Evolutionary conservation across 2,888 invertebrate genomes (phyloP).

Genomic region (Escarpia spicata): DNA sequence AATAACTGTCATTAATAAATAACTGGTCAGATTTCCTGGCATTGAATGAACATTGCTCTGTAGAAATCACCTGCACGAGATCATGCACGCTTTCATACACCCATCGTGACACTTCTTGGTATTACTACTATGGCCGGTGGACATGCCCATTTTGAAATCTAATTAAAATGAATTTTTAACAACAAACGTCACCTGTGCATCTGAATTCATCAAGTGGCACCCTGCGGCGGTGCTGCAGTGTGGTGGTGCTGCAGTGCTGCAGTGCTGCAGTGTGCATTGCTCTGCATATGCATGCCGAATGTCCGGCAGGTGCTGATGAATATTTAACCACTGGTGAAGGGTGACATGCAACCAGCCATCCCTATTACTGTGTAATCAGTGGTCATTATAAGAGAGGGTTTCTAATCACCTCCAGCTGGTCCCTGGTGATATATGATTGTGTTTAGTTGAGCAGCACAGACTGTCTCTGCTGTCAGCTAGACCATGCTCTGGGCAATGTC

Average conservation of each 20-base stretch:
- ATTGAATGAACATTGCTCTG: neutral
- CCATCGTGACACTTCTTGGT: neutral
- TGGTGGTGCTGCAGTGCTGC: too few relatives aligned
- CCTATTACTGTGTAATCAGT: conserved; percentile 13
- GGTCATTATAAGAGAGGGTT: neutral
- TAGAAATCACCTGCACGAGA: neutral
- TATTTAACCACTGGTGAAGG: neutral
- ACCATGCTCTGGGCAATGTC: neutral
- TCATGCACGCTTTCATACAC: neutral
- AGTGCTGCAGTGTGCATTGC: neutral
- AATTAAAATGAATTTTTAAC: conserved; percentile 6
- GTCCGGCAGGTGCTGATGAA: neutral
- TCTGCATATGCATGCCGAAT: neutral
- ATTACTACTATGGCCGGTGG: neutral
- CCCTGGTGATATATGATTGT: neutral
- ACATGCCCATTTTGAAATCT: neutral
- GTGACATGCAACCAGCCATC: neutral
- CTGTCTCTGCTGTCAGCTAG: neutral
- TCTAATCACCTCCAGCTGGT: neutral
- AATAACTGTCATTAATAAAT: neutral
- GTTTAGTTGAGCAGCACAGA: neutral
- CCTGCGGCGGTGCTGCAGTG: neutral
- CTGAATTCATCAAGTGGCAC: neutral
- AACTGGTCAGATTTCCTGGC: neutral
- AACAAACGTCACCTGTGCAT: neutral